Evolutionary conservation across 2,113 vertebrate species (phyloP).

Genomic region (Labrus mixtus): DNA sequence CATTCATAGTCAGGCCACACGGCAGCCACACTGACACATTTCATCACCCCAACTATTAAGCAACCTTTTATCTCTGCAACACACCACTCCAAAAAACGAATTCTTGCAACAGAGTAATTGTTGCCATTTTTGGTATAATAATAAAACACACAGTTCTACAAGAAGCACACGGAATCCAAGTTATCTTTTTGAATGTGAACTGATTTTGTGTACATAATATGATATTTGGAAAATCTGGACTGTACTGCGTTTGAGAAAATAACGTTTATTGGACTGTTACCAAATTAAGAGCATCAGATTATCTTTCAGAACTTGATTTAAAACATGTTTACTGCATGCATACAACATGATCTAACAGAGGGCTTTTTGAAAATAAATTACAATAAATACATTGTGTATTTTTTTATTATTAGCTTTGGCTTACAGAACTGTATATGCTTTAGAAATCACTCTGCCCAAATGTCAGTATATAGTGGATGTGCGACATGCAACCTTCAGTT

Average conservation of each 20-base stretch:
- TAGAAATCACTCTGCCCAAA: slow-evolving; percentile 28
- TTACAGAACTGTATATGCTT: slow-evolving; percentile 41
- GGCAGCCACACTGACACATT: slow-evolving; percentile 60
- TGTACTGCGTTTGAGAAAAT: slow-evolving; percentile 55
- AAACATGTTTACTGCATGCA: slow-evolving; percentile 55
- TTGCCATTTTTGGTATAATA: slow-evolving; percentile 1
- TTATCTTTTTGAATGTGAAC: slow-evolving; percentile 23
- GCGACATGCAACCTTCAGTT: slow-evolving; percentile 70
- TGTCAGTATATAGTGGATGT: slow-evolving; percentile 52
- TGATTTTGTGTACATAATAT: slow-evolving; percentile 7
- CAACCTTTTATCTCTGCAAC: slow-evolving; percentile 49
- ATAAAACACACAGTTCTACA: not conserved
- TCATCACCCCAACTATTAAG: slow-evolving; percentile 62
- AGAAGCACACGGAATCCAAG: not conserved
- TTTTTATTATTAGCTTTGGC: slow-evolving; percentile 32
- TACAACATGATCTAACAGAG: slow-evolving; percentile 28
- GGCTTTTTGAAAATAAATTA: slow-evolving; percentile 28
- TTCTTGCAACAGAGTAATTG: slow-evolving; percentile 4
- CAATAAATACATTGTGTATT: slow-evolving; percentile 38
- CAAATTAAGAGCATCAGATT: slow-evolving; percentile 33
- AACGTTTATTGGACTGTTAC: slow-evolving; percentile 35
- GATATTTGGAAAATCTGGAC: slow-evolving; percentile 34
- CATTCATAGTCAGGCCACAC: slow-evolving; percentile 64
- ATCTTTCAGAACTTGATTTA: slow-evolving; percentile 36
- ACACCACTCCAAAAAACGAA: slow-evolving; percentile 38